These are phyloP conservation scores for Siderastrea radians DNA, from an alignment of 92 coral and sea anemone species.

Conservation along the genomic window DNA sequence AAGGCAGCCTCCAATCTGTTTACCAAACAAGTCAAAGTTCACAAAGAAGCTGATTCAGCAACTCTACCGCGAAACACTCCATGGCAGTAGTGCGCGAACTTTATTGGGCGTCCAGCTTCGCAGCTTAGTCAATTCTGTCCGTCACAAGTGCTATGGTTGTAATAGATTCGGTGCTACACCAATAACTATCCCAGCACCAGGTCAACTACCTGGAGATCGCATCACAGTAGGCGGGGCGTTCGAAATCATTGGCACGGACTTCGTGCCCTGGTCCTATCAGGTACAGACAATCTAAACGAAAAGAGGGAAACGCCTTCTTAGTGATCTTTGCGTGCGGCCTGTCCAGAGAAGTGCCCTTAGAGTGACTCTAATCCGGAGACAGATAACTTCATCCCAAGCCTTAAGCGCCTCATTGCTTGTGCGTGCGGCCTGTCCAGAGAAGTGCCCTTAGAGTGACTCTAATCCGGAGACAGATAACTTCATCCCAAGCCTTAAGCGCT, in stretches of 20 bases:
- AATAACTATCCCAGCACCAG: conserved; percentile 7
- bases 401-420: conserved; percentile 36
- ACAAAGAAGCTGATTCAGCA: conserved; percentile 43
- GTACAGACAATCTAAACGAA: conserved; percentile 15
- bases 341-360: conserved; percentile 27
- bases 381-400: conserved; percentile 27
- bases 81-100: neutral
- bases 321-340: conserved; percentile 37
- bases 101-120: neutral
- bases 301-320: conserved; percentile 28
- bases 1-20: no score
- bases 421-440: conserved; percentile 41
- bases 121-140: conserved; percentile 10
- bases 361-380: conserved; percentile 34
- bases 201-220: conserved; percentile 40
- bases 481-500: conserved; percentile 27
- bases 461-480: conserved; percentile 47
- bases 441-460: conserved; percentile 3
- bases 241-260: conserved; percentile 38
- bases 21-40: conserved; percentile 25
- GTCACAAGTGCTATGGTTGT: conserved; percentile 14
- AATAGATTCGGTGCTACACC: conserved; percentile 29
- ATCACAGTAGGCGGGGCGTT: conserved; percentile 31
- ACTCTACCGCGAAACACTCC: conserved; percentile 39
- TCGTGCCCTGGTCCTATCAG: conserved; percentile 28